phyloP scores from a whole-genome alignment of 2,113 vertebrate species.

The Paratilapia polleni region DNA sequence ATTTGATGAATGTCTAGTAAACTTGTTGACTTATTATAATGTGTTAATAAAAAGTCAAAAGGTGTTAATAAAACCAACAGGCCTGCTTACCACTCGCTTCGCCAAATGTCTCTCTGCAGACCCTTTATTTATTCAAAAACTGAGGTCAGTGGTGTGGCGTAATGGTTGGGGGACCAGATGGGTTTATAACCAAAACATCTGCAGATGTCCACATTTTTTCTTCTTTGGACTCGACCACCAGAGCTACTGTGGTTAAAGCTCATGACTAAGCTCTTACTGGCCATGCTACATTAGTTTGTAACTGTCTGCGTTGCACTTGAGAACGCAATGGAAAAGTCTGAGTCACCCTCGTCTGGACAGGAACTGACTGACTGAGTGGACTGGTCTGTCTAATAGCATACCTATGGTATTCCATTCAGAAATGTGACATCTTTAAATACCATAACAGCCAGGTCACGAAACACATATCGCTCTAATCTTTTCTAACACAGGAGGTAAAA shows the following conservation, averaged over 20 bases:
- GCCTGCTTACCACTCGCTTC: neutral
- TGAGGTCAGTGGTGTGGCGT: constrained; percentile 56
- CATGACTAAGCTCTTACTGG: constrained; percentile 73
- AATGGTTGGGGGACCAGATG: constrained; percentile 55
- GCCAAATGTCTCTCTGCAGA: constrained; percentile 20
- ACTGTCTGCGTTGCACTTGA: constrained; percentile 47
- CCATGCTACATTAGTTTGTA: constrained; percentile 60
- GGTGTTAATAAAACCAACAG: constrained; percentile 26
- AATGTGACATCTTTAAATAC: constrained; percentile 59
- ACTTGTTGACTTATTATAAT: neutral
- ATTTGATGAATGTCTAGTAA: constrained; percentile 18
- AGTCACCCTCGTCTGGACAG: constrained; percentile 78
- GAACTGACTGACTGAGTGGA: constrained; percentile 68
- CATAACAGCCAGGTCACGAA: constrained; percentile 26
- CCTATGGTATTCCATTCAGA: constrained; percentile 65
- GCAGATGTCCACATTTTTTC: constrained; percentile 42
- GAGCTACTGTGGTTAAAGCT: constrained; percentile 68
- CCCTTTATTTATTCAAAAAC: constrained; percentile 58
- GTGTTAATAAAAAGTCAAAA: constrained; percentile 11
- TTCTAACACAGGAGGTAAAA: constrained; percentile 36
- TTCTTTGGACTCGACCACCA: constrained; percentile 53
- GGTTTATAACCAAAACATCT: constrained; percentile 68
- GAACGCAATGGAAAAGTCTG: constrained; percentile 73
- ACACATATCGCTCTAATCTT: constrained; percentile 29
- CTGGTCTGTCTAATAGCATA: constrained; percentile 57